These are phyloP conservation scores for Apis dorsata DNA, from an alignment of 1,140 invertebrate species.

Conservation along the genomic window DNA sequence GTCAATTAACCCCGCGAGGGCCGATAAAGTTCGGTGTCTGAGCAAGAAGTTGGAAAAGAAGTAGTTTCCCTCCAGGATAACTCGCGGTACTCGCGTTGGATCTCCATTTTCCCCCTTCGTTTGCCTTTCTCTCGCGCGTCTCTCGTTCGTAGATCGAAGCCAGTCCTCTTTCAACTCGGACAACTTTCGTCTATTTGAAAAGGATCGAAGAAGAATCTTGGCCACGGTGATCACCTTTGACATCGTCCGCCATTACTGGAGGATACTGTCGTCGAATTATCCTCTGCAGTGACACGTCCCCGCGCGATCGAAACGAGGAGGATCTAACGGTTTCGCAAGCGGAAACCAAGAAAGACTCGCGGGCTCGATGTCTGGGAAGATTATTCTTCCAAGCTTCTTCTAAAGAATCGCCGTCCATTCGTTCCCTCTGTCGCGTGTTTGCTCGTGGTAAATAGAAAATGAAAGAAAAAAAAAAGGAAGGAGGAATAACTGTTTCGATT, in stretches of 20 bases:
- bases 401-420: not conserved
- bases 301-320: not conserved
- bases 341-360: not conserved
- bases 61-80: not conserved
- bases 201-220: not conserved
- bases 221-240: constrained; percentile 2
- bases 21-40: not conserved
- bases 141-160: not conserved
- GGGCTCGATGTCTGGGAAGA: not conserved
- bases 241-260: not conserved
- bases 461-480: not conserved
- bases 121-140: not conserved
- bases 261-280: constrained; percentile 9
- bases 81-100: constrained; percentile 1
- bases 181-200: not conserved
- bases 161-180: too few relatives aligned
- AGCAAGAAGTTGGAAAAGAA: constrained; percentile 23
- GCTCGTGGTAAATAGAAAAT: not conserved
- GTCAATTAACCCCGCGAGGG: constrained; percentile 22
- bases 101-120: constrained; percentile 22
- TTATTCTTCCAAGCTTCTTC: not conserved
- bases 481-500: constrained; percentile 13
- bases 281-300: not conserved
- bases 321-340: constrained; percentile 11
- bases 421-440: not conserved